These are phyloP conservation scores for Euwallacea similis DNA, from an alignment of 1,140 invertebrate genomes.

Conservation along the genomic window DNA sequence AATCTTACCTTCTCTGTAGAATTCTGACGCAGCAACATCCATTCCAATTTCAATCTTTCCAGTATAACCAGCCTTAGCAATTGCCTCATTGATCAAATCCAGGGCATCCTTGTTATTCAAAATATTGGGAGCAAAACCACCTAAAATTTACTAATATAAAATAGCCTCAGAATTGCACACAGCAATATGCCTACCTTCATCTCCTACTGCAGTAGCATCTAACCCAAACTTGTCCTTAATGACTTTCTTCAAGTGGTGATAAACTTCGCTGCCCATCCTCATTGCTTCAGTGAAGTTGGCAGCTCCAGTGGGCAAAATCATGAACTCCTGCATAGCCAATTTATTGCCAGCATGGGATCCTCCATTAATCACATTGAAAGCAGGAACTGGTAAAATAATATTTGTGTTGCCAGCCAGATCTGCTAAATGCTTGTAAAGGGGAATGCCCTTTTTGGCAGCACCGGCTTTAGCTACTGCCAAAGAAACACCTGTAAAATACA, in stretches of 20 bases:
- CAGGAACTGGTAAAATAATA: conserved; percentile 93
- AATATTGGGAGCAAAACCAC: conserved; percentile 99
- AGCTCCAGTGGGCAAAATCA: conserved; percentile 69
- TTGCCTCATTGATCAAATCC: conserved; percentile 86
- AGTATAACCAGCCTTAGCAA: conserved; percentile 91
- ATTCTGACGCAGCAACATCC: conserved; percentile 99
- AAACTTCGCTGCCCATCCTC: conserved; percentile 97
- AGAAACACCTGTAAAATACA: conserved; percentile 66
- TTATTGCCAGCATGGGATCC: conserved; percentile 99
- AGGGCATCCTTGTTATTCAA: conserved; percentile 94
- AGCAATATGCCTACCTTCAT: conserved; percentile 68
- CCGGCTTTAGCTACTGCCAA: conserved; percentile 95
- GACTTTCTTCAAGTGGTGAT: conserved; percentile 94
- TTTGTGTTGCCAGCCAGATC: conserved; percentile 90
- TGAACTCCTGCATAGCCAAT: conserved; percentile 87
- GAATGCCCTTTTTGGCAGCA: conserved; percentile 89
- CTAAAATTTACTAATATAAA: conserved; percentile 6
- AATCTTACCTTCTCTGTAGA: conserved; percentile 75
- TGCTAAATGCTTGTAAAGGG: conserved; percentile 87
- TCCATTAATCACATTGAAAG: conserved; percentile 99
- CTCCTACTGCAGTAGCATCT: conserved; percentile 96
- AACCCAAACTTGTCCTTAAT: conserved; percentile 94
- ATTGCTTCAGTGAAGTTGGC: conserved; percentile 93
- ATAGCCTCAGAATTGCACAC: too few species aligned
- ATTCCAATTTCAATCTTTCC: conserved; percentile 97